These are phyloP conservation scores for Lepisosteus osseus DNA, from an alignment of 2,113 vertebrate genomes.

Conservation along the genomic window DNA sequence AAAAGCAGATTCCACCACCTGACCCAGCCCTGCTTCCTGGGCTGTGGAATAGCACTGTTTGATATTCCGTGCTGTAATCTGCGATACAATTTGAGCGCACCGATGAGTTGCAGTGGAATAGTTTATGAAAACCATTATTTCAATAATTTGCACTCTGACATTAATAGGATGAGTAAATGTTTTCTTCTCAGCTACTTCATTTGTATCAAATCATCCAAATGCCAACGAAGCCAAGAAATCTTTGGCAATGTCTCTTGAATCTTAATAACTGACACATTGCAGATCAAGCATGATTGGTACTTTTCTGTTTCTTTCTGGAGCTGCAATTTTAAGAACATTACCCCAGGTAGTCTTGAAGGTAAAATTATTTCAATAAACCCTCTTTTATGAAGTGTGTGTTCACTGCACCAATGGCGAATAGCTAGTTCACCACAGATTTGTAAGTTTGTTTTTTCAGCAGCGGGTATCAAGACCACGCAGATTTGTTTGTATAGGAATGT, in stretches of 20 bases:
- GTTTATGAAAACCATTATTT: constrained; percentile 56
- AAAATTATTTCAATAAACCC: too few species aligned
- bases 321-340: too few species aligned
- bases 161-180: constrained; percentile 64
- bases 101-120: constrained; percentile 42
- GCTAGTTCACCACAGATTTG: too few species aligned
- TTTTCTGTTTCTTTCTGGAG: constrained; percentile 11
- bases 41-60: constrained; percentile 17
- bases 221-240: constrained; percentile 54
- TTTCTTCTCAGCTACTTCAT: constrained; percentile 54
- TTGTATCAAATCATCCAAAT: constrained; percentile 61
- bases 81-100: constrained; percentile 42
- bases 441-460: too few species aligned
- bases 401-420: too few species aligned
- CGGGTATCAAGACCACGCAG: too few species aligned
- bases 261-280: constrained; percentile 40
- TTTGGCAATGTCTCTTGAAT: constrained; percentile 40
- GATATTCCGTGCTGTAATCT: constrained; percentile 54
- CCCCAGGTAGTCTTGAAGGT: too few species aligned
- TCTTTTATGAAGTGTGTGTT: too few species aligned
- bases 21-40: constrained; percentile 23
- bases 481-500: too few species aligned
- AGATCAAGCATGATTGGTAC: constrained; percentile 8
- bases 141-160: constrained; percentile 57
- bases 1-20: too few species aligned